Conservation (phyloP, 1,140 invertebrate genomes). For the Apis cerana region DNA sequence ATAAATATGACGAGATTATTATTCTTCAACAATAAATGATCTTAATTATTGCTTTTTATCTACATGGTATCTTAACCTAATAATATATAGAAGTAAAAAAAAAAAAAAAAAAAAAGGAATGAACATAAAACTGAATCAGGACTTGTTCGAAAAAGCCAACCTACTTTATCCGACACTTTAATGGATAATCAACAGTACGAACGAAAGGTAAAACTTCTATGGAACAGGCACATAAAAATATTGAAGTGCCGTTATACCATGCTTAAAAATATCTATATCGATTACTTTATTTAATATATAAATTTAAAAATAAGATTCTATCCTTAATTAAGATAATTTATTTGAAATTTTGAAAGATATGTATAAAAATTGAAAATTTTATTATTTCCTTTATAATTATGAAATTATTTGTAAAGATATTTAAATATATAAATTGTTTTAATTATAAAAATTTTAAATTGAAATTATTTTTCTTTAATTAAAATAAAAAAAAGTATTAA, state of each 20-base stretch:
- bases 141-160: background rate
- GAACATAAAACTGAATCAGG: background rate
- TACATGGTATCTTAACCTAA: background rate
- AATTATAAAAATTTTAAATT: too few relatives aligned
- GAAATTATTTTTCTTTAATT: too few relatives aligned
- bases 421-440: too few relatives aligned
- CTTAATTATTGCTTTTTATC: background rate
- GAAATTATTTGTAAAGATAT: too few relatives aligned
- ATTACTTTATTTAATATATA: too few relatives aligned
- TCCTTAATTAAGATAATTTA: too few relatives aligned
- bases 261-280: background rate
- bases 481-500: too few relatives aligned
- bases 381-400: too few relatives aligned
- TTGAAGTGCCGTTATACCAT: background rate
- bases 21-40: background rate
- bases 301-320: too few relatives aligned
- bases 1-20: too few relatives aligned
- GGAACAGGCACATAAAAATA: background rate
- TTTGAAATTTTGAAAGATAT: too few relatives aligned
- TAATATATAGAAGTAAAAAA: background rate
- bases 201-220: slow-evolving; percentile 2
- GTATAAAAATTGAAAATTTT: too few relatives aligned
- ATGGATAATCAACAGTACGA: background rate
- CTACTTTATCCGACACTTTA: slow-evolving; percentile 11
- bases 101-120: background rate